phyloP scores from a whole-genome alignment of 2,888 invertebrate genomes.

The Pollenia labialis region DNA sequence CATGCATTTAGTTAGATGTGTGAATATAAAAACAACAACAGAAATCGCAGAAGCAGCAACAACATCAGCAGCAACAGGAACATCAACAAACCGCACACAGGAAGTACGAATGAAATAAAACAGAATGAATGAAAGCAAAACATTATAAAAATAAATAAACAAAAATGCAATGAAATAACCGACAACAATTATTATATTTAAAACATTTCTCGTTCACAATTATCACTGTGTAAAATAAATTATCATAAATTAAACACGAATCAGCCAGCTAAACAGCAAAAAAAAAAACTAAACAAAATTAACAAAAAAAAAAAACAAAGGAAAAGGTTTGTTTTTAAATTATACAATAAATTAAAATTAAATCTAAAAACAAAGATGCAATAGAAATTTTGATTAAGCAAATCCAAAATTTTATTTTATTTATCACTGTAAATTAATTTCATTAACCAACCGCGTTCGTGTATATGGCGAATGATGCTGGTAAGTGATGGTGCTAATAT shows the following conservation, averaged over 20 bases:
- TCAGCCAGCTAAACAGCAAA: background rate
- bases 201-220: background rate
- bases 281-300: background rate
- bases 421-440: background rate
- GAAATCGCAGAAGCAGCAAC: background rate
- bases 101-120: constrained; percentile 54
- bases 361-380: background rate
- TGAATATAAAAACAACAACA: constrained; percentile 39
- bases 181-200: constrained; percentile 13
- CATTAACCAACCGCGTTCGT: background rate
- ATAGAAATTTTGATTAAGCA: constrained; percentile 5
- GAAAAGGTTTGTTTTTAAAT: background rate
- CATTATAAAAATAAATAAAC: constrained; percentile 2
- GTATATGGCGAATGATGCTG: background rate
- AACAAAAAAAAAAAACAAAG: background rate
- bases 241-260: constrained; percentile 28
- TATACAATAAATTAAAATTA: background rate
- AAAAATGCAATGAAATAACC: constrained; percentile 16
- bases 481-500: background rate
- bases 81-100: constrained; percentile 51
- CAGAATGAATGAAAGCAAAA: constrained; percentile 3
- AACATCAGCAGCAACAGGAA: constrained; percentile 18
- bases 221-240: constrained; percentile 38
- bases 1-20: constrained; percentile 22
- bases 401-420: background rate